Base-by-base conservation (phyloP, 53 echinoderm and acorn worm species). In the Zoroaster sp. region DNA sequence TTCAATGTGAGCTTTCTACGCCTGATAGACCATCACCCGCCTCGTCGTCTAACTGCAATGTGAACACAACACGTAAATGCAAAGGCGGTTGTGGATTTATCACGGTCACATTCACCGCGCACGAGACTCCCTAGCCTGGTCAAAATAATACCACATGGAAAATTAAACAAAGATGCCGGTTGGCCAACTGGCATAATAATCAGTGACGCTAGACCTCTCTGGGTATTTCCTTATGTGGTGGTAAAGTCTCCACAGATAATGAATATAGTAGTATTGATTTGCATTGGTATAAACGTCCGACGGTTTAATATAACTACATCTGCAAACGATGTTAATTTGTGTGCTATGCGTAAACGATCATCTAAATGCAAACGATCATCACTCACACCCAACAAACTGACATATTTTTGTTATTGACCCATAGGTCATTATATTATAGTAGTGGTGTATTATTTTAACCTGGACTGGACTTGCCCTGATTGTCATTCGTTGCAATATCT, bases 51-150 rank as follows among this genome's bases (percentile, higher is more conserved):
- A 28, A 9, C 28, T 1, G 1, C 30, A 59, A 82, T 45, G 68
- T n/a, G n/a, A n/a, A n/a, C n/a, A n/a, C n/a, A n/a, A n/a, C n/a
- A n/a, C n/a, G n/a, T n/a, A n/a, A n/a, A n/a, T n/a, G n/a, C n/a
- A n/a, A n/a, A n/a, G n/a, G n/a, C 68, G 63, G 63, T 28, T 59
- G 28, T 59, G 63, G 63, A 28, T 28, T 28, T 25, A 33, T 82
- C 68, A 68, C 82, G 69, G 82, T 68, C 82, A 82, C 68, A 66
- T 43, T 42, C 44, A 40, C 66, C 31, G 44, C 68, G 66, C 82
- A 68, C 5, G 68, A 44, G 68, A 44, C 82, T 82, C 82, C 82
- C 82, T 82, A 82, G 82, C 82, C 67, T 68, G 2, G 14, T 66
- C 68, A 82, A 44, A 42, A 82, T 44, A 30, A 43, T 40, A 9